Conservation (phyloP, 2,113 vertebrate genomes). For the Cryptotis parvus region DNA sequence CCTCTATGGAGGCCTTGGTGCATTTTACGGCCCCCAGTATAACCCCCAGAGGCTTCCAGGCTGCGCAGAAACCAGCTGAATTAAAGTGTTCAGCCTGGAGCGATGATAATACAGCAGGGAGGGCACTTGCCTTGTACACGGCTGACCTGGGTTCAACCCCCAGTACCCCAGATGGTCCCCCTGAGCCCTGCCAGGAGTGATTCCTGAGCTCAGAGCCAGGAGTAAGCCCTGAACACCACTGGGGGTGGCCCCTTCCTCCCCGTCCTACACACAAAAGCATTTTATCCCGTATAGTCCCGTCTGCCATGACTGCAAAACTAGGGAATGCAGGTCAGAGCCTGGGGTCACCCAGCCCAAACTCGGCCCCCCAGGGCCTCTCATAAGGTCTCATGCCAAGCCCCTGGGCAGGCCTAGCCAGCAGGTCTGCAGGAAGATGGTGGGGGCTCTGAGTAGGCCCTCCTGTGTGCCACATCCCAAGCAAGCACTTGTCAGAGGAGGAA, state of each 20-base stretch:
- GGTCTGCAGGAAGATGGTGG: neutral
- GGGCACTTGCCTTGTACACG: neutral
- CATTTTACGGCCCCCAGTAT: too few species aligned
- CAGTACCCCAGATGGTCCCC: too few species aligned
- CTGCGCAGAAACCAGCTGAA: too few species aligned
- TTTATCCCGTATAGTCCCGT: too few species aligned
- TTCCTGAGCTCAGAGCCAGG: too few species aligned
- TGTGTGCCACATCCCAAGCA: neutral
- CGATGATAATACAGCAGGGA: neutral
- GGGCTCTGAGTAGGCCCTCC: neutral
- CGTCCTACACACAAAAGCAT: too few species aligned
- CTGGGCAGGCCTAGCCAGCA: neutral
- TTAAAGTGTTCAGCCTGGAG: too few species aligned
- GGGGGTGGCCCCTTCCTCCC: too few species aligned
- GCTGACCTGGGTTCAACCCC: neutral
- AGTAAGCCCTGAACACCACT: too few species aligned
- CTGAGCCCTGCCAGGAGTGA: too few species aligned
- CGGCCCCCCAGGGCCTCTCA: accelerated
- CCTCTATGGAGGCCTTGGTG: too few species aligned
- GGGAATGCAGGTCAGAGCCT: neutral
- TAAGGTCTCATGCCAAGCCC: neutral
- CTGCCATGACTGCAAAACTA: neutral
- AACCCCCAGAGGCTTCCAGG: too few species aligned
- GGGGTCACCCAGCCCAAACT: neutral
- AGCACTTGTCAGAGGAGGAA: neutral